Evolutionary conservation across 2,888 invertebrate genomes (phyloP), one percentile per base, ranked within the genome.

Genomic region (Tetragonisca angustula): DNA sequence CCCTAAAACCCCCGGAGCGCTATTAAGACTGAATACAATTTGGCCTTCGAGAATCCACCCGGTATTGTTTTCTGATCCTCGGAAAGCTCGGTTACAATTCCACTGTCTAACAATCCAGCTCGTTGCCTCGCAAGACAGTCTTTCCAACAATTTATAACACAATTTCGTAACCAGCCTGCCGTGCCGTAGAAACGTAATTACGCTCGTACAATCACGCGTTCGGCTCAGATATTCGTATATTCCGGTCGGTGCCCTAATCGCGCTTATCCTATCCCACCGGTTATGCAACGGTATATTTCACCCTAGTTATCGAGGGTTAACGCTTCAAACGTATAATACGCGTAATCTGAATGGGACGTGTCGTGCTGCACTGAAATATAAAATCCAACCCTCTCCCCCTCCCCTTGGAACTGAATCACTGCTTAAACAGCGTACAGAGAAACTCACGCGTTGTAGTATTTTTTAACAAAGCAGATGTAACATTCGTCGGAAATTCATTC

Each of bases 11-110:
- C 43, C n/a, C n/a, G 13, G n/a, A 59, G 64, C 15, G 21, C 56
- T 43, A 59, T 75, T 75, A 75, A 75, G 75, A 49, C 49, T 49
- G 75, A 56, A 67, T 27, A 59, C 27, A 68, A 75, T 75, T 75
- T 75, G 49, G 56, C 27, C 56, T 75, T 43, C 56, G 17, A 24
- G 43, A 0, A 68, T 67, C 75, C 56, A 24, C 49, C 27, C 6
- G 17, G 17, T 21, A 67, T 49, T 67, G 67, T 75, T 75, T 68
- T 75, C 65, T 75, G 67, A 75, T 75, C 67, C 75, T 27, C 15
- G n/a, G n/a, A 15, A 56, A 13, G 19, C 24, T 49, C 19, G n/a
- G 15, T 24, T 49, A 15, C 61, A 21, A 61, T n/a, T 49, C 27
- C 27, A 27, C 11, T 21, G 27, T 19, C 27, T 49, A 43, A 43